phyloP scores from a whole-genome alignment of 2,797 vertebrate genomes.

The Phataginus tetradactyla region DNA sequence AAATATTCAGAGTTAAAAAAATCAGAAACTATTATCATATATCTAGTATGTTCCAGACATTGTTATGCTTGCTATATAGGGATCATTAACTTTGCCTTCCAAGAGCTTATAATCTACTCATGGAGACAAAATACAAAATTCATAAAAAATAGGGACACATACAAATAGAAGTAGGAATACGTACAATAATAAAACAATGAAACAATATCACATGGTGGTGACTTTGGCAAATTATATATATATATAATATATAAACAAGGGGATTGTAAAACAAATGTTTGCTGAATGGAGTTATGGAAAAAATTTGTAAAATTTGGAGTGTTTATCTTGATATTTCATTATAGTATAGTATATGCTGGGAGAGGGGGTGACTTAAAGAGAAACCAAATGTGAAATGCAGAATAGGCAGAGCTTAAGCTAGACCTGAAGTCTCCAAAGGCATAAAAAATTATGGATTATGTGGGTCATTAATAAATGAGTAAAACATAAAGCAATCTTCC shows the following conservation, averaged over 20 bases:
- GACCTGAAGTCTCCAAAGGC: slow-evolving; percentile 62
- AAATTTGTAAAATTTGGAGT: neutral
- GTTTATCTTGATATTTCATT: slow-evolving; percentile 27
- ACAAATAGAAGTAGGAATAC: neutral
- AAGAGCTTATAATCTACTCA: neutral
- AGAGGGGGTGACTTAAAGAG: neutral
- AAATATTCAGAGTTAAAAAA: slow-evolving; percentile 19
- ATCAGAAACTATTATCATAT: neutral
- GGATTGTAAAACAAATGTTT: slow-evolving; percentile 30
- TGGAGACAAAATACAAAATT: neutral
- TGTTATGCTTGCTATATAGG: neutral
- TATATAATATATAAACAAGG: neutral
- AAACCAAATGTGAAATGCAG: slow-evolving; percentile 22
- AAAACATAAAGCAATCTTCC: slow-evolving; percentile 55
- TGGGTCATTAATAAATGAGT: slow-evolving; percentile 68
- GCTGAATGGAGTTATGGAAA: neutral
- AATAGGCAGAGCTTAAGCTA: slow-evolving; percentile 39
- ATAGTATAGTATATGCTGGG: neutral
- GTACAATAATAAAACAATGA: neutral
- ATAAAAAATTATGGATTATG: slow-evolving; percentile 71
- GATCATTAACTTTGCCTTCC: neutral
- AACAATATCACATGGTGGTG: neutral
- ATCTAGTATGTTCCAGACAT: neutral
- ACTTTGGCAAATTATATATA: neutral
- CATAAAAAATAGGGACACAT: neutral